Evolutionary conservation across 1,140 invertebrate species (phyloP), one percentile per base, ranked within the genome.

Genomic region (Phenacoccus solenopsis): DNA sequence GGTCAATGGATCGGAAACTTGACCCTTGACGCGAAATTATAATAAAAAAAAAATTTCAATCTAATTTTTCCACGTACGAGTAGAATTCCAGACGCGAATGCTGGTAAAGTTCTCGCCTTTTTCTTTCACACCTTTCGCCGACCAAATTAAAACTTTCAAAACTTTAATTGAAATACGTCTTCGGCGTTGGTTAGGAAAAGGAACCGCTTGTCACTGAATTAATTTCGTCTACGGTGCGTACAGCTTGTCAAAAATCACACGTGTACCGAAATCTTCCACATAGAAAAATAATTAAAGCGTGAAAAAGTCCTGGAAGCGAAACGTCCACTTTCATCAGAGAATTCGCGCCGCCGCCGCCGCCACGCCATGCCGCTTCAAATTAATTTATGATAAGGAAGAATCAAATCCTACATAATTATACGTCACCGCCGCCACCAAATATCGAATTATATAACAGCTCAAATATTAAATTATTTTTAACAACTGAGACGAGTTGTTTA

Each of bases 391-490:
- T 49, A 49, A 49, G 38, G 5, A 16, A 49, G 38, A 49, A 49
- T 49, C 16, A 49, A 49, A 49, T n/a, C 38, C 38, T 49, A 49
- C 16, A 49, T 49, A 49, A 49, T 49, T 49, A 49, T 49, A 49
- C 20, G 16, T 10, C 16, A 49, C 20, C 20, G 20, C 16, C 38
- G 38, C 38, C 38, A 49, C 38, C 38, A n/a, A n/a, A n/a, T n/a
- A n/a, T n/a, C n/a, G 38, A 49, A 49, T 49, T 49, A 49, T 49
- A 49, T 49, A 49, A 49, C 38, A n/a, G 38, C 38, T 49, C 13
- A 49, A 49, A 49, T 49, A 49, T 49, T n/a, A 49, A 49, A 49
- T 49, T 49, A 49, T 49, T 49, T 49, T 49, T 49, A 49, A 49
- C 38, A 49, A 49, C 38, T 49, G 38, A 49, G 38, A 49, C 38